Conservation (phyloP, 2,797 vertebrate genomes). For the Denticeps clupeoides region DNA sequence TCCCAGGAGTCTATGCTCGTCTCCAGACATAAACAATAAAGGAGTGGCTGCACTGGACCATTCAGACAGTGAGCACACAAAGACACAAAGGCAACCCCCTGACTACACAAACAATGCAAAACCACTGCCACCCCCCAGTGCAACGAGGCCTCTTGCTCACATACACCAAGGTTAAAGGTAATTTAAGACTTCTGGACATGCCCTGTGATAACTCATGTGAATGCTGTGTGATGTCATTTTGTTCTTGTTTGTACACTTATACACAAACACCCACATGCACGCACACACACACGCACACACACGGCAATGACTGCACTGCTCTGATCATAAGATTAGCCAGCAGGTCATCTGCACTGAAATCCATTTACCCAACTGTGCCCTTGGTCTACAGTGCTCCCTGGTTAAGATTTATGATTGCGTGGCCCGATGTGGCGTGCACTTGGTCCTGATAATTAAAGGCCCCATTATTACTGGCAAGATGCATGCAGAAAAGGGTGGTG, state of each 20-base stretch:
- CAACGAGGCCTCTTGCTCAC: background rate
- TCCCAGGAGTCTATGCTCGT: too few species aligned
- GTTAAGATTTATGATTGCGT: slow-evolving; percentile 30
- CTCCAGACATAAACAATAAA: too few species aligned
- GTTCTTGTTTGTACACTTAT: slow-evolving; percentile 17
- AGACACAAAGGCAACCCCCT: too few species aligned
- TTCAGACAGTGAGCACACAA: too few species aligned
- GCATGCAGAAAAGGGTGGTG: slow-evolving; percentile 32
- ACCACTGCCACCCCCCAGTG: background rate
- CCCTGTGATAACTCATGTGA: background rate
- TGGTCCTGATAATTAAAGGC: slow-evolving; percentile 41
- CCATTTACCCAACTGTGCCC: slow-evolving; percentile 38
- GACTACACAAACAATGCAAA: background rate
- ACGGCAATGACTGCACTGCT: slow-evolving; percentile 14
- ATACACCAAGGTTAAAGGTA: slow-evolving; percentile 4
- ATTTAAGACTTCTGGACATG: background rate
- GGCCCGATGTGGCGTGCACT: slow-evolving; percentile 27
- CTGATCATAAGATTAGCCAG: slow-evolving; percentile 55
- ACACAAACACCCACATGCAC: background rate
- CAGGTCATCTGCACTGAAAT: slow-evolving; percentile 61
- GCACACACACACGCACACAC: background rate
- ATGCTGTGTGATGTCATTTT: background rate
- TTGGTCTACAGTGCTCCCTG: slow-evolving; percentile 25
- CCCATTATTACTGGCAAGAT: slow-evolving; percentile 32
- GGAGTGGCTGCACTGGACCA: too few species aligned